Evolutionary conservation across 2,113 vertebrate species (phyloP), one percentile per base, ranked within the genome.

Genomic region (Prunella fulvescens): DNA sequence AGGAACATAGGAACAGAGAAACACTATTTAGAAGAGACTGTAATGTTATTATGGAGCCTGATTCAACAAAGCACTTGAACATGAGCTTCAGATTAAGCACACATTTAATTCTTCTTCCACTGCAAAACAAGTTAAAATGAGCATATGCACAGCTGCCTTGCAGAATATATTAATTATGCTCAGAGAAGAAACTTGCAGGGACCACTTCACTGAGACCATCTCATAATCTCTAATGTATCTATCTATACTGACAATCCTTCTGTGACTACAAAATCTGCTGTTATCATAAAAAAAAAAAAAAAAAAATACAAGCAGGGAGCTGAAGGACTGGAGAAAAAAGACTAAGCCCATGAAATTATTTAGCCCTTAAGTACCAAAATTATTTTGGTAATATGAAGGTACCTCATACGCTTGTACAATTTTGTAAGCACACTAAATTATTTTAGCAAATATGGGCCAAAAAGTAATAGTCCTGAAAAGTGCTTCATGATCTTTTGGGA

Each of bases 51-150:
- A 73, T 35, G 69, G 69, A 94, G 65, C 19, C 65, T 61, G 53
- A 86, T 92, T 91, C 77, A 93, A 91, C 77, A 87, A 89, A 81
- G 40, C 48, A 56, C 76, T 93, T 95, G 44, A 92, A 40, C 48
- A 72, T 56, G 53, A 88, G 48, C 35, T 92, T 91, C 78, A 82
- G n/a, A 74, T 84, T 88, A 94, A 91, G 51, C 51, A 89, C 37
- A 53, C 22, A 65, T 84, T 85, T 85, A 85, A 60, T 81, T 76
- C 40, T 84, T 86, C 60, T 93, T 62, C 60, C 58, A 12, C 86
- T 64, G 48, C 60, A 89, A 81, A 84, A 81, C n/a, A 81, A 24
- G 35, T 66, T 74, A 40, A 88, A 84, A 57, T 42, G 17, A 93
- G 48, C 2, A 3, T 37, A 48, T 29, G 40, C 37, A 44, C 44